phyloP scores from a whole-genome alignment of 2,797 vertebrate species.

The Cuniculus paca region DNA sequence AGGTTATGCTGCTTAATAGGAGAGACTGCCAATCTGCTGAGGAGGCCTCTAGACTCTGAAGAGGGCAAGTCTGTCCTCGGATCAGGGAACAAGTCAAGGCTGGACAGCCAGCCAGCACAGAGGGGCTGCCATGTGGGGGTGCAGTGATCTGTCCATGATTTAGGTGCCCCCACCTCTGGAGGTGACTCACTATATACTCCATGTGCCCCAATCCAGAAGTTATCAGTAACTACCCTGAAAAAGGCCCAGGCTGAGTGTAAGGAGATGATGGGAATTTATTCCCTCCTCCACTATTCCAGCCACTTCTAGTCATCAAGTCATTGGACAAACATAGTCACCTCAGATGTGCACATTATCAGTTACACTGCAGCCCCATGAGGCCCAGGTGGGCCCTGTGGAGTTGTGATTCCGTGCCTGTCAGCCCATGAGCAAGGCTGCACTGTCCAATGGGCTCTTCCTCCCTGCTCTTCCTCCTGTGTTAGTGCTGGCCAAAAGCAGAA shows the following conservation, averaged over 20 bases:
- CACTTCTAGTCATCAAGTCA: not conserved
- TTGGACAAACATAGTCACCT: not conserved
- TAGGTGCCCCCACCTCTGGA: not conserved
- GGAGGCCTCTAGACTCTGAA: not conserved
- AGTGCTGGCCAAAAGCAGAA: not conserved
- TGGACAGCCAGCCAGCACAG: not conserved
- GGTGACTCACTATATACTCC: too few species aligned
- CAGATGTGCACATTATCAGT: not conserved
- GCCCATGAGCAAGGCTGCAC: not conserved
- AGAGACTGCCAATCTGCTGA: not conserved
- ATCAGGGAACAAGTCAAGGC: not conserved
- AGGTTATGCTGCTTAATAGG: not conserved
- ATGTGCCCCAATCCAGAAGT: not conserved
- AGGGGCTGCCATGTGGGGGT: not conserved
- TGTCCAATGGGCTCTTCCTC: not conserved
- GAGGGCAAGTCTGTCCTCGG: not conserved
- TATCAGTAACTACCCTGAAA: not conserved
- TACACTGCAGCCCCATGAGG: not conserved
- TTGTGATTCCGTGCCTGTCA: not conserved
- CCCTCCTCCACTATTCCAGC: not conserved
- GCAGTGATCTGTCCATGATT: not conserved
- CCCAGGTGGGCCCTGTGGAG: not conserved
- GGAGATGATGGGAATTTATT: not conserved
- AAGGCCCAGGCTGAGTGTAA: accelerated
- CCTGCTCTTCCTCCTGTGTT: not conserved